Evolutionary conservation across 2,888 invertebrate genomes (phyloP), one percentile per base, ranked within the genome.

Genomic region (Merodon equestris): DNA sequence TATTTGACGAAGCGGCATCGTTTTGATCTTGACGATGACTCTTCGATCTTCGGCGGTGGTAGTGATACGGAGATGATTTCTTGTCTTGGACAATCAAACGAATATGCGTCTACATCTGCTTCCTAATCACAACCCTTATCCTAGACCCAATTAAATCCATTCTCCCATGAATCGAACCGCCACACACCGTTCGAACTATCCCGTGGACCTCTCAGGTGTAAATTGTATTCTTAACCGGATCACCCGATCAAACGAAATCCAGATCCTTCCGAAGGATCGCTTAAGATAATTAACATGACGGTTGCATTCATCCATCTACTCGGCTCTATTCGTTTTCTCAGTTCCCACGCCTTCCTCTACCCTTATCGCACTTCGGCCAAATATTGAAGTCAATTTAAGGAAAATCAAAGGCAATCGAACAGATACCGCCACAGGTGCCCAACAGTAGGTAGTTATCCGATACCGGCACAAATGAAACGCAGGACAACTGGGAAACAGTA

Each of bases 281-380:
- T 72, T 57, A 68, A 47, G 63, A 77, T 79, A 74, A 79, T 79
- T 79, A 74, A 74, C 74, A 70, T 74, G 48, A 66, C 53, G 70
- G 60, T 79, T 68, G 79, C 44, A 58, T 64, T 68, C 27, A 27
- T 27, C 7, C 27, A 27, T 27, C n/a, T n/a, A n/a, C n/a, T n/a
- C n/a, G n/a, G n/a, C n/a, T n/a, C n/a, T n/a, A n/a, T n/a, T 45
- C 42, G 36, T n/a, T 42, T 58, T 47, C n/a, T 42, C 18, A 58
- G 73, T 79, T 79, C 79, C 74, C 79, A 79, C 79, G 79, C 77
- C 63, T 63, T 53, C 19, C 66, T 42, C 44, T 18, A 38, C 42
- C 60, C 54, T 61, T 79, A 79, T 73, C 74, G 63, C 68, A 44
- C 27, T 13, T 13, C 50, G 53, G 53, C 64, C 58, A 70, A 70